These are phyloP conservation scores for Cristatella mucedo DNA, from an alignment of 2,888 invertebrate species.

Conservation along the genomic window DNA sequence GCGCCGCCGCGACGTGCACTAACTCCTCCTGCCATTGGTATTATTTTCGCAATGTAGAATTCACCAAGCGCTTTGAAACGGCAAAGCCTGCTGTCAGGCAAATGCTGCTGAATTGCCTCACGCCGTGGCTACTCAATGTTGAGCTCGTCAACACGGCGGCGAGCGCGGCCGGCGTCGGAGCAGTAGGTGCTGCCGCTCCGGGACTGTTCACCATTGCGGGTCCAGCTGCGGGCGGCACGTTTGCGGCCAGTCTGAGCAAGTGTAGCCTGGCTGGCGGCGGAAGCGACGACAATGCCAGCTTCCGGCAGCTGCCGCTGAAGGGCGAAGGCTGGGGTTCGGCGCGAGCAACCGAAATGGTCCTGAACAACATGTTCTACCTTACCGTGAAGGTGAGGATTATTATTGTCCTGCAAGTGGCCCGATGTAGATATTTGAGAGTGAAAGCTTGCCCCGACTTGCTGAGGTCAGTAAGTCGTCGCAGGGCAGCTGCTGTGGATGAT, in stretches of 20 bases:
- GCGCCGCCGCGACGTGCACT: neutral
- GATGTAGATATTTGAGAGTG: too few species aligned
- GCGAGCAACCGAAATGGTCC: conserved; percentile 98
- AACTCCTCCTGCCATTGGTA: conserved; percentile 6
- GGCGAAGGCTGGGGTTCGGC: conserved; percentile 93
- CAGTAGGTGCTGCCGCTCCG: conserved; percentile 4
- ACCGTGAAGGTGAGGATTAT: conserved; percentile 55
- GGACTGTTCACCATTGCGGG: conserved; percentile 1
- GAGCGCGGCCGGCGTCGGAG: conserved; percentile 2
- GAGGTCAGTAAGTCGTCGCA: too few species aligned
- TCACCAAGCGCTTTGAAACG: conserved; percentile 86
- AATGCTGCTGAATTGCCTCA: conserved; percentile 69
- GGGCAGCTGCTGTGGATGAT: too few species aligned
- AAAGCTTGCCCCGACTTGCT: too few species aligned
- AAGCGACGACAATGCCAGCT: conserved; percentile 46
- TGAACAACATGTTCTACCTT: conserved; percentile 94
- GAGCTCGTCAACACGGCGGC: conserved; percentile 63
- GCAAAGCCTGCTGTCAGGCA: conserved; percentile 83
- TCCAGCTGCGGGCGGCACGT: conserved; percentile 19
- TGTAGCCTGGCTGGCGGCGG: too few species aligned
- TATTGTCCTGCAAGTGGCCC: too few species aligned
- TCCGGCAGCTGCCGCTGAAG: conserved; percentile 46
- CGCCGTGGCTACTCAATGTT: conserved; percentile 97
- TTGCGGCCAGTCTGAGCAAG: conserved; percentile 27
- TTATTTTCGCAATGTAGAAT: conserved; percentile 51